Evolutionary conservation across 1,140 invertebrate species (phyloP).

Genomic region (Spodoptera litura): DNA sequence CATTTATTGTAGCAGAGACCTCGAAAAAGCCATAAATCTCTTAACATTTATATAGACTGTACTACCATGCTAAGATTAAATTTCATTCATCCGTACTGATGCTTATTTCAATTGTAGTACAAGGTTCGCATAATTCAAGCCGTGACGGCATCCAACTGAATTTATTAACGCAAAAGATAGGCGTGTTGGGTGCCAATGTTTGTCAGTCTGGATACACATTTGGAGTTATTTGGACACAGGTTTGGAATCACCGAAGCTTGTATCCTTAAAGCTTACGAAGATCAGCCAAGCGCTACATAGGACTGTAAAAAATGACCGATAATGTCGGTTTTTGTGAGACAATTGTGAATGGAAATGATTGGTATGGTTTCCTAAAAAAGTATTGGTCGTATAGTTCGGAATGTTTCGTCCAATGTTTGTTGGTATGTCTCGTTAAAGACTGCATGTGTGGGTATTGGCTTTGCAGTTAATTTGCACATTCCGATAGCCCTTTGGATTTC

Average conservation of each 20-base stretch:
- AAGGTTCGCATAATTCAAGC: conserved; percentile 60
- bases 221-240: not conserved
- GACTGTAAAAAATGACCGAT: no score
- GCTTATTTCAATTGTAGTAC: conserved; percentile 63
- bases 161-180: conserved; percentile 48
- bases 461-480: conserved; percentile 28
- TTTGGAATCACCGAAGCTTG: conserved; percentile 2
- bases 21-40: conserved; percentile 19
- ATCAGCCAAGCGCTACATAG: not conserved
- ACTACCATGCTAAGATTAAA: conserved; percentile 50
- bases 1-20: conserved; percentile 1
- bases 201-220: conserved; percentile 29
- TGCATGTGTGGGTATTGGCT: not conserved
- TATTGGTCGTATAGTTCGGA: not conserved
- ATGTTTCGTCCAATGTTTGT: not conserved
- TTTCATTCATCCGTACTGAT: conserved; percentile 57
- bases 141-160: conserved; percentile 55
- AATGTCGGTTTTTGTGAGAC: no score
- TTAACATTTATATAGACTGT: conserved; percentile 19
- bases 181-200: conserved; percentile 42
- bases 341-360: no score
- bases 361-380: no score
- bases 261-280: not conserved
- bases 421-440: conserved; percentile 6
- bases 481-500: conserved; percentile 23